Percentiles rank a stretch among this genome's conserved stretches.
Evolutionary conservation across 2,113 vertebrate genomes (phyloP).

Genomic region (Pampusana beccarii): DNA sequence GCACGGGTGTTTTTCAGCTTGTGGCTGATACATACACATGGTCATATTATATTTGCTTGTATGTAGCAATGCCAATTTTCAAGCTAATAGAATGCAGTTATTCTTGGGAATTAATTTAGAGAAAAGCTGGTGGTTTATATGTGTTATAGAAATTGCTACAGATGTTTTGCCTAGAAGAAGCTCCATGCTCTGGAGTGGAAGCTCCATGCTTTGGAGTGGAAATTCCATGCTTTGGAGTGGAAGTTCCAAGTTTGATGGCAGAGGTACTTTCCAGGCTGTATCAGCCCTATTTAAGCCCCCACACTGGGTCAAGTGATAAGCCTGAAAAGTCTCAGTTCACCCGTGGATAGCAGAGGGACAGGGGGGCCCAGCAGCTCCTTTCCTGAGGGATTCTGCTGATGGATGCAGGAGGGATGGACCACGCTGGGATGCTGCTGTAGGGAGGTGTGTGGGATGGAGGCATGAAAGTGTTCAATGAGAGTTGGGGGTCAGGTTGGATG

Average conservation of each 20-base stretch:
- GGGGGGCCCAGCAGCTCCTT: not conserved
- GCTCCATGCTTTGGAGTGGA: not conserved
- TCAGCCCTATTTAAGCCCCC: not conserved
- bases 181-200: not conserved
- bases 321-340: not conserved
- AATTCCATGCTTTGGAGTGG: not conserved
- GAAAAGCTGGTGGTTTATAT: not conserved
- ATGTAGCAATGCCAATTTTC: not conserved
- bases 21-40: not conserved
- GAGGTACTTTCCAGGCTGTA: not conserved
- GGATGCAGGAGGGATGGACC: not conserved
- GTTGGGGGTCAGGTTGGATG: not conserved
- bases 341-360: not conserved
- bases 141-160: not conserved
- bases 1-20: not conserved
- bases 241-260: not conserved
- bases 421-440: not conserved
- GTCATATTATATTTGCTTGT: not conserved
- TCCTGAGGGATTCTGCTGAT: not conserved
- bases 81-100: not conserved
- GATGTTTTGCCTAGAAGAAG: not conserved
- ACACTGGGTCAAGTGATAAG: not conserved
- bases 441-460: not conserved
- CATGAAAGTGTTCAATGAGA: not conserved
- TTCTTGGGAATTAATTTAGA: not conserved